Percentiles rank a stretch among this genome's conserved stretches.
Evolutionary conservation across 2,113 vertebrate species (phyloP).

Genomic region (Callopanchax toddi): DNA sequence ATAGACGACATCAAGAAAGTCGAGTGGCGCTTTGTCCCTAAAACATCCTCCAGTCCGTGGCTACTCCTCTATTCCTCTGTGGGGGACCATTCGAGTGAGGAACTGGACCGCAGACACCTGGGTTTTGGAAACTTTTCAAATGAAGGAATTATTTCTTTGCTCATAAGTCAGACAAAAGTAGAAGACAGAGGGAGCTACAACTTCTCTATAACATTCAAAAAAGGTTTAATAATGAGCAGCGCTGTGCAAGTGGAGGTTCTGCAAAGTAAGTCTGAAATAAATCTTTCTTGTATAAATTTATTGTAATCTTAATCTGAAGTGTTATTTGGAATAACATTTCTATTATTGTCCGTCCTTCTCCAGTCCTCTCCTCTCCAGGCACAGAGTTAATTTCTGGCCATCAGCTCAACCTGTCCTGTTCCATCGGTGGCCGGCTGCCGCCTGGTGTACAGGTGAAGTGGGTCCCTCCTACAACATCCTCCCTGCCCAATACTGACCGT

Average conservation of each 20-base stretch:
- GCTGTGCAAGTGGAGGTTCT: conserved; percentile 62
- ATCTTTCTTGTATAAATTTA: too few species aligned
- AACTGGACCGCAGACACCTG: neutral
- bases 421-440: conserved; percentile 27
- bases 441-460: conserved; percentile 59
- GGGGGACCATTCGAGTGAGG: accelerated
- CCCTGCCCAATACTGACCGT: accelerated
- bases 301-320: too few species aligned
- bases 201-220: conserved; percentile 51
- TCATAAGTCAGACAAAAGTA: neutral
- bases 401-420: conserved; percentile 71
- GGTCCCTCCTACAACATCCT: conserved; percentile 17
- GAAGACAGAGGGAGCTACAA: conserved; percentile 57
- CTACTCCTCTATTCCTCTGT: conserved; percentile 29
- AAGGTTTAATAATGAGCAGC: neutral
- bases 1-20: conserved; percentile 15
- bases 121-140: accelerated
- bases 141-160: conserved; percentile 39
- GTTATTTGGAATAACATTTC: too few species aligned
- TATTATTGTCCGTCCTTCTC: too few species aligned
- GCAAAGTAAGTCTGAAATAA: conserved; percentile 64
- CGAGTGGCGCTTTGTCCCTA: conserved; percentile 62
- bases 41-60: accelerated
- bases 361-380: conserved; percentile 42
- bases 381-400: conserved; percentile 44